A percentile compares a stretch with the other conserved stretches of the same genome.
phyloP scores from a whole-genome alignment of 1,140 invertebrate species.

The Neoseiulus cucumeris region DNA sequence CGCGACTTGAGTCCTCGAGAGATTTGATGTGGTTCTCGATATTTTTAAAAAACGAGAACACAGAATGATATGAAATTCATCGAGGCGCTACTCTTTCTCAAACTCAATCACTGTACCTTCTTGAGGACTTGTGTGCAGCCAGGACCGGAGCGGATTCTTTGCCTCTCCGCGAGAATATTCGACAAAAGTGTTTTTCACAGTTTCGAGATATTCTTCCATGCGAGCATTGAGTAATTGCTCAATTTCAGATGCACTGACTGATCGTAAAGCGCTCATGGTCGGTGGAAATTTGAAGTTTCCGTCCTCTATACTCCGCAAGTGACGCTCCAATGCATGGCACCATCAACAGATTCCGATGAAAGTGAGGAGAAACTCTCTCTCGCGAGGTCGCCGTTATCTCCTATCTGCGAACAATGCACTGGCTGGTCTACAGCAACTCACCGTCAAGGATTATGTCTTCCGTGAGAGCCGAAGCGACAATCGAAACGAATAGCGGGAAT shows the following conservation, averaged over 20 bases:
- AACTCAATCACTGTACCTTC: neutral
- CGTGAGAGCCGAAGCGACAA: no score
- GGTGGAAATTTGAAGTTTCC: constrained; percentile 10
- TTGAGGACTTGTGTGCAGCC: neutral
- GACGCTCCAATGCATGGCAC: no score
- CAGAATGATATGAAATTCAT: neutral
- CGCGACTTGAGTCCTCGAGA: neutral
- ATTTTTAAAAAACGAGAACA: neutral
- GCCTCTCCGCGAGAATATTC: neutral
- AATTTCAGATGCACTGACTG: neutral
- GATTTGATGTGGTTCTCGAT: neutral
- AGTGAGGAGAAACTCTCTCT: no score
- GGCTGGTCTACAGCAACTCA: no score
- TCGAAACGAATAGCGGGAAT: no score
- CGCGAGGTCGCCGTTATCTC: no score
- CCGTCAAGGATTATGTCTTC: no score
- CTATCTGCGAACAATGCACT: no score
- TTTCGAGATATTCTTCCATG: neutral
- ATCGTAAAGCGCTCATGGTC: neutral
- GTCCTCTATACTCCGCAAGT: no score
- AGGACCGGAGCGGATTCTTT: neutral
- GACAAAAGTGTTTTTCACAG: neutral
- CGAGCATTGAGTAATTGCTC: neutral
- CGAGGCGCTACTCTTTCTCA: neutral
- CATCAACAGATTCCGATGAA: no score